Conservation (phyloP, 2,113 vertebrate species). For the Arizona elegans region DNA sequence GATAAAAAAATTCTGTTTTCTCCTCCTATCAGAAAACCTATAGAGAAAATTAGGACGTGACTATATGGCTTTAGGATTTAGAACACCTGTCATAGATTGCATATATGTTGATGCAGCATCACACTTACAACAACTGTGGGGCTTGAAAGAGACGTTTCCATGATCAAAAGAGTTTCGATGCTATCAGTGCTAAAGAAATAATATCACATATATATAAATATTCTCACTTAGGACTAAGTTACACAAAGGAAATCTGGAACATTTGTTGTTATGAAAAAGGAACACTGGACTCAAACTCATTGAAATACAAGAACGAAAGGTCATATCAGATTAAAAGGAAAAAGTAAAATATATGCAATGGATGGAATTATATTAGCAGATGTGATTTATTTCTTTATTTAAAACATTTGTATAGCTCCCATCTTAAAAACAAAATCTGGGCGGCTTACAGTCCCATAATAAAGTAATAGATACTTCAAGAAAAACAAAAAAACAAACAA, state of each 20-base stretch:
- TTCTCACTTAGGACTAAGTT: neutral
- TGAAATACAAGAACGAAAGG: constrained; percentile 45
- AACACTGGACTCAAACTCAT: neutral
- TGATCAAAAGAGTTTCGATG: neutral
- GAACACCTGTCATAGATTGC: neutral
- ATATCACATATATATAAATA: neutral
- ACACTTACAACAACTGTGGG: neutral
- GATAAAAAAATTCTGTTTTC: constrained; percentile 46
- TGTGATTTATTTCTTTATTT: neutral
- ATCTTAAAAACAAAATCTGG: neutral
- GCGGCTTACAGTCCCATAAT: neutral
- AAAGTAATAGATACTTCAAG: neutral
- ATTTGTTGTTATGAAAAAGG: constrained; percentile 20
- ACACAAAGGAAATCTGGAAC: constrained; percentile 52
- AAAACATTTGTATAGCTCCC: neutral
- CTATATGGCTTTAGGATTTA: neutral
- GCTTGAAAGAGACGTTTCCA: neutral
- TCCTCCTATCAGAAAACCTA: constrained; percentile 39
- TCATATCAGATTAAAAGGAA: neutral
- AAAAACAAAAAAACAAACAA: neutral
- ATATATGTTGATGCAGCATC: neutral
- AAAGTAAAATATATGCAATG: neutral
- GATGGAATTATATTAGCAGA: neutral
- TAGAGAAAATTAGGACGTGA: constrained; percentile 4
- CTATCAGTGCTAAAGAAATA: neutral